Evolutionary conservation across 2,888 invertebrate genomes (phyloP), one percentile per base, ranked within the genome.

Genomic region (Lissonota sp.): DNA sequence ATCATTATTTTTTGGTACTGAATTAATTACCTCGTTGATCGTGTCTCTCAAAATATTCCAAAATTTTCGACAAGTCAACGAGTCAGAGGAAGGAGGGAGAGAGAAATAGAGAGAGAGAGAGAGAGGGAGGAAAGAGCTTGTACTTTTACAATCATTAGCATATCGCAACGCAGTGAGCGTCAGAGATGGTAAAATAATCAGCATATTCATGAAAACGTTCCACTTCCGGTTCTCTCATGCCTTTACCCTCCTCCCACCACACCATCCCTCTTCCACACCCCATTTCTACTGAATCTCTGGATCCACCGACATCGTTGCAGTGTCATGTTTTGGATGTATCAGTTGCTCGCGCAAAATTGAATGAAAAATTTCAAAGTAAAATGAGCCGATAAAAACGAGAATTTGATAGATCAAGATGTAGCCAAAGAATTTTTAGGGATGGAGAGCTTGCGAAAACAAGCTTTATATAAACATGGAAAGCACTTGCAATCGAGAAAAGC

Each of bases 141-240:
- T 60, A 75, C 79, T 72, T 70, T 51, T 57, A 63, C 12, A 42
- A 46, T 57, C n/a, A 82, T 80, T 74, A 78, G 78, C 81, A 77
- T 83, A 83, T 79, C 71, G 60, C 79, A 74, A 79, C 64, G 74
- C 53, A 74, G 72, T 69, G 57, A 37, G 64, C 77, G 46, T 80
- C 67, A 37, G 73, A 71, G 72, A 70, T 53, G 58, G 46, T 71
- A 76, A 78, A 63, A 75, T 87, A 87, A 89, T 89, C 82, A 88
- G 82, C 89, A 88, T 89, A 89, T 89, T 88, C 87, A 87, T 87
- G 86, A 84, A 85, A 78, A 73, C 77, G 73, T 60, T 46, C 63
- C 67, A 55, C 63, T 69, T 60, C 62, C 8, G 14, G 85, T 78
- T 42, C 72, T 7, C 14, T 62, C 62, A 67, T 63, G 69, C 57